Base-by-base conservation (phyloP, 2,797 vertebrate genomes). In the Pachyuromys duprasi region DNA sequence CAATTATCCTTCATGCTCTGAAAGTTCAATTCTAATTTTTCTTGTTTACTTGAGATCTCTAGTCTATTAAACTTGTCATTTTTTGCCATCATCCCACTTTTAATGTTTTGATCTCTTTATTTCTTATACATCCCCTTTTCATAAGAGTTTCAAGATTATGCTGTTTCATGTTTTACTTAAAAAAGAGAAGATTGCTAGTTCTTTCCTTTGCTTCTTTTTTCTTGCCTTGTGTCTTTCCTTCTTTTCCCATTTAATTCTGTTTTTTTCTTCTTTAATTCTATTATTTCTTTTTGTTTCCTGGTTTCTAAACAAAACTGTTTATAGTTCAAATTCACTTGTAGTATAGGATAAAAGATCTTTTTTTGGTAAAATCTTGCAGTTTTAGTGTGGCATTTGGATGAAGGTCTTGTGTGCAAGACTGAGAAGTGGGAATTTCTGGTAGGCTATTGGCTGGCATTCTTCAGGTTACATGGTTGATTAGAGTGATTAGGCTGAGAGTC, bases 391-490 rank as follows among this genome's bases (percentile, higher is more conserved):
- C 80, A 18, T 55, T 94, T 6, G n/a, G 45, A 39, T 78, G 42
- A 45, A 17, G 42, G 33, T 76, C 33, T 18, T 90, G 5, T 33
- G 18, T 78, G n/a, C 31, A 67, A 69, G 26, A 57, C 2, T 39
- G 65, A 90, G 53, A 4, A 31, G 62, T 62, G 3, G 12, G 26
- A 76, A 13, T 80, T 83, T 86, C 53, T 33, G 39, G 24, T 36
- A 18, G 72, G 24, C 62, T 94, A 36, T 86, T 84, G 81, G 65
- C 88, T 86, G 31, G 26, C 67, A 90, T 91, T 90, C 65, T n/a
- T 20, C 75, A 67, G 9, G 42, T 76, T 70, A 15, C 36, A 72
- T 62, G 45, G 49, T 49, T 94, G 60, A 74, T 4, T 82, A 95
- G 42, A 11, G 4, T 20, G 24, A 93, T 74, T 2, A 70, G 4